Base-by-base conservation (phyloP, 2,888 invertebrate species). In the Cheilosia variabilis region DNA sequence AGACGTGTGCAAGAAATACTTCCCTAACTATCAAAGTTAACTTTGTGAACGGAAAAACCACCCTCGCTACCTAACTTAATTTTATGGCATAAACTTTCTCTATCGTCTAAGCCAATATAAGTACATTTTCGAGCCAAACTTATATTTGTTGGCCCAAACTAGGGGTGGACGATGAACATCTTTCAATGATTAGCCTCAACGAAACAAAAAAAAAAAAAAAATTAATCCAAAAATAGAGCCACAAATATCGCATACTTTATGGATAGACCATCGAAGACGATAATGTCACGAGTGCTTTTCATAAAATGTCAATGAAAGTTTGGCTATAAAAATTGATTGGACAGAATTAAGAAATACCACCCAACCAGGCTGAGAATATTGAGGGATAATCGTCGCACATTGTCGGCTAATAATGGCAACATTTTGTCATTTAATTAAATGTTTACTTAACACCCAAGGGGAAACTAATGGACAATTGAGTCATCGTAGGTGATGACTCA, bases 301-400 rank as follows among this genome's bases (percentile, higher is more conserved):
- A 22, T 57, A 65, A 82, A 78, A 83, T 72, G 72, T 50, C 77
- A 77, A 60, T 68, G 62, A 55, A 82, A 82, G 77, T 82, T 82
- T 62, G 41, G 17, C 78, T 53, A 78, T 83, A 83, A 83, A 83
- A 83, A 83, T 83, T 78, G 72, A 83, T 83, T 78, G 66, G 53
- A n/a, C 50, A 31, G 53, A 77, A 77, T 65, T 72, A 72, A 82
- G 71, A 72, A 65, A 69, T 76, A 60, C n/a, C 41, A 10, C 65
- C 57, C 53, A 10, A 5, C 17, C 22, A 10, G 34, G 9, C 2
- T 17, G 4, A 17, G 6, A 47, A 17, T 47, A 47, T 52, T 15
- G 13, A 24, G 19, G 52, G 7, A 3, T 22, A 15, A 17, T 53
- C 15, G 24, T 24, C 41, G 37, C 45, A 58, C 22, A 17, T 58